A percentile compares a stretch with the other conserved stretches of the same genome.
These are phyloP conservation scores for Microchirus variegatus DNA, from an alignment of 2,797 vertebrate species.

Conservation along the genomic window DNA sequence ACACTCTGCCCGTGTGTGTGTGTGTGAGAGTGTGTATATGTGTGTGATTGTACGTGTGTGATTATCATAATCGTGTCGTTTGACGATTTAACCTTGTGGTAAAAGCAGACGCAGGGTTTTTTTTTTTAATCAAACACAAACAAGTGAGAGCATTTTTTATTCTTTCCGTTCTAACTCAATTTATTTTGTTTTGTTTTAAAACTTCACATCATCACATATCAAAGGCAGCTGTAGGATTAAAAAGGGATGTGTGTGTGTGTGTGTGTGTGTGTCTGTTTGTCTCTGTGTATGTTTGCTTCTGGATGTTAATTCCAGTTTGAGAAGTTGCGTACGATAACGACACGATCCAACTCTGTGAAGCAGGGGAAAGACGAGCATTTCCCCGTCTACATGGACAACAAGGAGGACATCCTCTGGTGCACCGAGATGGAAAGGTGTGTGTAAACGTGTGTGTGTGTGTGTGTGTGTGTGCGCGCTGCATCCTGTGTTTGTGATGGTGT, in stretches of 20 bases:
- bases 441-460: conserved; percentile 5
- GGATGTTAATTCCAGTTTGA: conserved; percentile 85
- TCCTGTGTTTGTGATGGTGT: too few relatives aligned
- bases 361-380: conserved; percentile 92
- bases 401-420: conserved; percentile 93
- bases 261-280: conserved; percentile 31
- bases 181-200: background rate
- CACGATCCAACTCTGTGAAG: conserved; percentile 93
- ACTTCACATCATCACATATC: background rate
- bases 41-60: conserved; percentile 9
- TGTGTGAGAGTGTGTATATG: conserved; percentile 12
- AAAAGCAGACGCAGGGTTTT: background rate
- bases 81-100: background rate
- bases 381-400: conserved; percentile 92
- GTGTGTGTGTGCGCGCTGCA: background rate
- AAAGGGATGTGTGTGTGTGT: conserved; percentile 50
- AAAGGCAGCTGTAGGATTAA: conserved; percentile 57
- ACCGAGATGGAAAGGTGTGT: conserved; percentile 91
- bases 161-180: background rate
- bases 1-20: conserved; percentile 29
- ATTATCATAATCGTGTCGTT: background rate
- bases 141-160: background rate
- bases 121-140: background rate
- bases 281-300: conserved; percentile 57
- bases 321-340: conserved; percentile 93